Evolutionary conservation across 1,140 invertebrate genomes (phyloP).

Genomic region (Ridgeia piscesae): DNA sequence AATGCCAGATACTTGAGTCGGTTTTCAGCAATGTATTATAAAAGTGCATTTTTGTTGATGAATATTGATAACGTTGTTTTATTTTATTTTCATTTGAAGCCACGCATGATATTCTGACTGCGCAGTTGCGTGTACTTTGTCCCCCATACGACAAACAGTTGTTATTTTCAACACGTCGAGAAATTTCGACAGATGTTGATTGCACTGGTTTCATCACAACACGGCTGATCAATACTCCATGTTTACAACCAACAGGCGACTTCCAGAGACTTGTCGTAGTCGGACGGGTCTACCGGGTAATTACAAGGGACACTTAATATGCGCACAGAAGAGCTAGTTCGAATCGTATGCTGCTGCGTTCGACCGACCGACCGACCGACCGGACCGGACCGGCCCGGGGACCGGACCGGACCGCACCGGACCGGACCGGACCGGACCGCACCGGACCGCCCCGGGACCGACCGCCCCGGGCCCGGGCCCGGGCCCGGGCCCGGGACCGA

Average conservation of each 20-base stretch:
- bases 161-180: not conserved
- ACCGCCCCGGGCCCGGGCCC: constrained; percentile 7
- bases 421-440: constrained; percentile 31
- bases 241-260: not conserved
- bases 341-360: too few relatives aligned
- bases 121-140: not conserved
- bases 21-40: too few relatives aligned
- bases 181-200: not conserved
- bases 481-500: too few relatives aligned
- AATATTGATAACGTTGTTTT: too few relatives aligned
- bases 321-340: not conserved
- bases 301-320: not conserved
- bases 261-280: not conserved
- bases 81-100: too few relatives aligned
- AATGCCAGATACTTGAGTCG: too few relatives aligned
- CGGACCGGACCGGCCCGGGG: too few relatives aligned
- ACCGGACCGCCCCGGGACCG: constrained; percentile 30
- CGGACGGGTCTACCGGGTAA: not conserved
- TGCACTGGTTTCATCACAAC: not conserved
- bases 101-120: too few relatives aligned
- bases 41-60: too few relatives aligned
- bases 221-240: not conserved
- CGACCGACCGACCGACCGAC: too few relatives aligned
- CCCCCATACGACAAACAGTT: not conserved
- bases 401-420: constrained; percentile 15